Base-by-base conservation (phyloP, 2,888 invertebrate species). In the Gibbula magus region DNA sequence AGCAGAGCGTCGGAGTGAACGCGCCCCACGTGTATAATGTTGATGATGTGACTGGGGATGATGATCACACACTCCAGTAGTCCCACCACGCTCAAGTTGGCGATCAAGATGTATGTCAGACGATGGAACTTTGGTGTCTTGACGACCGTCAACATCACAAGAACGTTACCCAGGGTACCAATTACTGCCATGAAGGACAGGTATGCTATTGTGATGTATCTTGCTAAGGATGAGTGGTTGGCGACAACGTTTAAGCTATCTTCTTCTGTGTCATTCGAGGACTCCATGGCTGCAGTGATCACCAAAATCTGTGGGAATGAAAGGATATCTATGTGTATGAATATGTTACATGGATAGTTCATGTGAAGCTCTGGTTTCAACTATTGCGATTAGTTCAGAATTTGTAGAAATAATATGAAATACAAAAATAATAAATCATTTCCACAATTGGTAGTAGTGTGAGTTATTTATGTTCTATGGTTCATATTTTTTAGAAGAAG, bases 71-170 rank as follows among this genome's bases (percentile, higher is more conserved):
- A 81, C 61, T 35, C 39, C 4, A 81, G 35, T n/a, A 81, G 56
- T 4, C 79, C 81, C 16, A 77, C 75, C 18, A 35, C 77, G 52
- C 81, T 79, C 13, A 77, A 66, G 74, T 79, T 81, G n/a, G 74
- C 76, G 8, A 79, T 75, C 8, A 81, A 75, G 39, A 77, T 22
- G 75, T 79, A 77, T 20, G 79, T 75, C 22, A 79, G 20, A 20
- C 77, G 77, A 3, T 39, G 77, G 2, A 81, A 52, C 45, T 81
- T 79, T 0, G n/a, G 2, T 52, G 76, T 77, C 32, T 76, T 76
- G 4, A 75, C n/a, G 4, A 79, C 67, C 13, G 45, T 67, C 29
- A 53, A 22, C n/a, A 81, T 35, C 18, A 81, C 79, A 13, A 79
- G 25, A 13, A 35, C 25, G 67, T 81, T 81, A 32, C 81, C 81